Percentiles rank a stretch among this genome's conserved stretches.
These are phyloP conservation scores for Macrophya annulata DNA, from an alignment of 2,888 invertebrate species.

Conservation along the genomic window DNA sequence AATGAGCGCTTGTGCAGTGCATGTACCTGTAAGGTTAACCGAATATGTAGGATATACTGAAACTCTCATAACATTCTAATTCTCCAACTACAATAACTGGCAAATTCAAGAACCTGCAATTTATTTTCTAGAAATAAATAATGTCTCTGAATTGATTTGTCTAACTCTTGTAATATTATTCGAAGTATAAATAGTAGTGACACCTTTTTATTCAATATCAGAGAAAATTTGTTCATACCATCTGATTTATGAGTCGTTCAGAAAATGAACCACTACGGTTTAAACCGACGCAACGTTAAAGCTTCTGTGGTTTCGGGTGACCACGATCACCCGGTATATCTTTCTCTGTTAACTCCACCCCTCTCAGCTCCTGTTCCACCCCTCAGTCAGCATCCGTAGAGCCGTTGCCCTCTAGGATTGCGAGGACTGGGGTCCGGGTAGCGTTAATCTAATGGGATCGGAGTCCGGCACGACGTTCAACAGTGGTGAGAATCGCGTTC, in stretches of 20 bases:
- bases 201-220: not conserved
- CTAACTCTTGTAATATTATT: not conserved
- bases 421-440: slow-evolving; percentile 37
- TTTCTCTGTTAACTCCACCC: slow-evolving; percentile 8
- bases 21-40: not conserved
- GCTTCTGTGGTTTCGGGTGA: not conserved
- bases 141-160: not conserved
- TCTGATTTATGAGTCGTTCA: not conserved
- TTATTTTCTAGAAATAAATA: not conserved
- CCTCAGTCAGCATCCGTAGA: not conserved
- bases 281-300: not conserved
- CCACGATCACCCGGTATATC: slow-evolving; percentile 37
- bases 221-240: not conserved
- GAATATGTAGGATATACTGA: not conserved
- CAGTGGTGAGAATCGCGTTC: slow-evolving; percentile 40
- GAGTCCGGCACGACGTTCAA: slow-evolving; percentile 14
- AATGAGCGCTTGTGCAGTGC: not conserved
- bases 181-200: not conserved
- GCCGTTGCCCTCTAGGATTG: slow-evolving; percentile 44
- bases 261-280: not conserved
- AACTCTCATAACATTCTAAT: not conserved
- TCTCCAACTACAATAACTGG: not conserved
- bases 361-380: slow-evolving; percentile 2
- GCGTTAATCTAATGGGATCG: slow-evolving; percentile 49
- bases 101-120: not conserved